These are phyloP conservation scores for Himalopsyche japonica DNA, from an alignment of 2,888 invertebrate species.

Conservation along the genomic window DNA sequence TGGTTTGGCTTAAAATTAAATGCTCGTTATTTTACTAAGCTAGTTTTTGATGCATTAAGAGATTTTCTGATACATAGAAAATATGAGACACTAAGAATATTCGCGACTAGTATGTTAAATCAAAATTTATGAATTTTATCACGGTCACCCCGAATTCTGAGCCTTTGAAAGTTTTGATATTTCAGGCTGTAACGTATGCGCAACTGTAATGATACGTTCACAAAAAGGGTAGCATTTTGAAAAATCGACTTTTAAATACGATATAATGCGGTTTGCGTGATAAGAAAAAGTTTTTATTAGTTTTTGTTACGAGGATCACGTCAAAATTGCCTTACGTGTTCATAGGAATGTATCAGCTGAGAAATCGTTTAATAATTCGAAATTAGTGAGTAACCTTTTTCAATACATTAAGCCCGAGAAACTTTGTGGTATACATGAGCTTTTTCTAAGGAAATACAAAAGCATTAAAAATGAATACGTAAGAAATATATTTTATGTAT, in stretches of 20 bases:
- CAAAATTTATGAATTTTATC: too few species aligned
- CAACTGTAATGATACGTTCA: not conserved
- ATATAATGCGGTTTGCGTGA: conserved; percentile 3
- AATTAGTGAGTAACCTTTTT: not conserved
- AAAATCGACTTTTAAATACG: conserved; percentile 24
- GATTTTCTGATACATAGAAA: too few species aligned
- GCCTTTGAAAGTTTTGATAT: conserved; percentile 5
- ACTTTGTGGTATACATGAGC: not conserved
- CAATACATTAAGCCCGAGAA: not conserved
- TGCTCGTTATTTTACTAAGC: too few species aligned
- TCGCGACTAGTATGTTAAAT: too few species aligned
- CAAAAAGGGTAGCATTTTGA: conserved; percentile 9
- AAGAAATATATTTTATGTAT: too few species aligned
- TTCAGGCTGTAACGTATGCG: not conserved
- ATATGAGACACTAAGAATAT: too few species aligned
- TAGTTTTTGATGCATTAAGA: too few species aligned
- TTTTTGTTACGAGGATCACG: not conserved
- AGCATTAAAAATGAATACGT: too few species aligned
- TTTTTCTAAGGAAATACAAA: too few species aligned
- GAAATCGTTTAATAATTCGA: not conserved
- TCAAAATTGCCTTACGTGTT: not conserved
- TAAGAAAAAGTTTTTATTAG: not conserved
- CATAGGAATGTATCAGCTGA: not conserved
- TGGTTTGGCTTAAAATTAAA: too few species aligned
- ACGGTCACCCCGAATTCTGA: not conserved